Evolutionary conservation across 2,888 invertebrate genomes (phyloP), one percentile per base, ranked within the genome.

Genomic region (Teleiodes luculella): DNA sequence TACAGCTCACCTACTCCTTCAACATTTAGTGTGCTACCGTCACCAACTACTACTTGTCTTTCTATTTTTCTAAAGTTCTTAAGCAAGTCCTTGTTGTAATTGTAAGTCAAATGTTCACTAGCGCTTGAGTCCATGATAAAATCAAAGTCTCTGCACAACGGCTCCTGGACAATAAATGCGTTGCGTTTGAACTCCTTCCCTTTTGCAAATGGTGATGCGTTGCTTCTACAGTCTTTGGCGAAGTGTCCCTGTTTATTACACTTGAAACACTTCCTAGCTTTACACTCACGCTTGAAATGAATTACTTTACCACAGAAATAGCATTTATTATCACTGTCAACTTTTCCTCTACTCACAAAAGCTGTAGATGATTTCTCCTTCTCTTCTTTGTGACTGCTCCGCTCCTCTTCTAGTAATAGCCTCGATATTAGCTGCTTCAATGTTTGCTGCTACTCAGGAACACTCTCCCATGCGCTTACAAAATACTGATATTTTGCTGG

Each of bases 381-480:
- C 14, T n/a, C n/a, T n/a, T n/a, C n/a, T n/a, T n/a, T n/a, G n/a
- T 36, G 36, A 5, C 35, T 10, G 13, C 43, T 43, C 13, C 33
- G 18, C 20, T 52, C 28, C 24, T 41, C 33, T 20, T 52, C 52
- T 10, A 52, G 10, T 4, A 52, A 20, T 14, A 52, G 14, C 11
- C 52, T 33, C 2, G 52, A 33, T 8, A 39, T 51, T 33, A 52
- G 10, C 2, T 36, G 48, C 47, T 54, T 56, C 16, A 53, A 37
- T 30, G 31, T 46, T 33, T 30, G 56, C 16, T 52, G 30, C 43
- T 45, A 20, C 45, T 39, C 53, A 16, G 57, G 53, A 16, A 35
- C 46, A 24, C 57, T 50, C 50, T n/a, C n/a, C n/a, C n/a, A n/a
- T n/a, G n/a, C n/a, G n/a, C n/a, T n/a, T n/a, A 41, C 52, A 56